These are phyloP conservation scores for Argyresthia goedartella DNA, from an alignment of 2,888 invertebrate species.

Conservation along the genomic window DNA sequence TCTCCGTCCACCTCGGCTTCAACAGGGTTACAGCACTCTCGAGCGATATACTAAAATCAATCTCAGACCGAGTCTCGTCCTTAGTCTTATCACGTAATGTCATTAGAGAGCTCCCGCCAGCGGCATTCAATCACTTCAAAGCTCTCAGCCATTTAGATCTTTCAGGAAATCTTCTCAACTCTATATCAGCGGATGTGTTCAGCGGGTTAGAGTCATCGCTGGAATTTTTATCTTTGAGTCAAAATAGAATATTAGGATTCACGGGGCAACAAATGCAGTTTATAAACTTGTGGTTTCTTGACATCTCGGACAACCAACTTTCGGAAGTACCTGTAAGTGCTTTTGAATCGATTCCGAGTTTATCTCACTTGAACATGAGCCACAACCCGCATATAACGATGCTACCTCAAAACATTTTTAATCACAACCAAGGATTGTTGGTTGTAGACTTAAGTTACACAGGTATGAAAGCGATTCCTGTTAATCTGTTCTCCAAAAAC, in stretches of 20 bases:
- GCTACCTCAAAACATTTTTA: conserved; percentile 76
- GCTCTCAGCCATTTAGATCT: conserved; percentile 80
- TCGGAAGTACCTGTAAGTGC: conserved; percentile 78
- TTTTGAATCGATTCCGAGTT: conserved; percentile 75
- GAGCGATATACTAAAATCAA: conserved; percentile 79
- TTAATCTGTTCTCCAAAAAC: conserved; percentile 78
- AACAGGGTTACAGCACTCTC: conserved; percentile 90
- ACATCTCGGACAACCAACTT: conserved; percentile 84
- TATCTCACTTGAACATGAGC: conserved; percentile 82
- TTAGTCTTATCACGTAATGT: conserved; percentile 87
- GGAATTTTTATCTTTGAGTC: conserved; percentile 77
- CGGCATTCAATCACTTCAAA: conserved; percentile 84
- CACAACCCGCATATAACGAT: conserved; percentile 77
- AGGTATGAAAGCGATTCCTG: conserved; percentile 79
- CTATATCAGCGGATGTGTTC: conserved; percentile 80
- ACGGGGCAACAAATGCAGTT: conserved; percentile 75
- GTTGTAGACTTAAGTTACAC: conserved; percentile 81
- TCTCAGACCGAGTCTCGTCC: conserved; percentile 78
- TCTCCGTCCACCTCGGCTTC: conserved; percentile 83
- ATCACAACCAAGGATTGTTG: conserved; percentile 76
- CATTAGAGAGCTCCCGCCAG: conserved; percentile 85
- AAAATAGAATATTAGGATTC: conserved; percentile 79
- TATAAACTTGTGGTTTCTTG: conserved; percentile 75
- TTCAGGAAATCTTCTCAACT: conserved; percentile 82
- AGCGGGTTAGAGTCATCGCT: conserved; percentile 81